phyloP scores from a whole-genome alignment of 2,888 invertebrate species.

The Diachrysia chrysitis region DNA sequence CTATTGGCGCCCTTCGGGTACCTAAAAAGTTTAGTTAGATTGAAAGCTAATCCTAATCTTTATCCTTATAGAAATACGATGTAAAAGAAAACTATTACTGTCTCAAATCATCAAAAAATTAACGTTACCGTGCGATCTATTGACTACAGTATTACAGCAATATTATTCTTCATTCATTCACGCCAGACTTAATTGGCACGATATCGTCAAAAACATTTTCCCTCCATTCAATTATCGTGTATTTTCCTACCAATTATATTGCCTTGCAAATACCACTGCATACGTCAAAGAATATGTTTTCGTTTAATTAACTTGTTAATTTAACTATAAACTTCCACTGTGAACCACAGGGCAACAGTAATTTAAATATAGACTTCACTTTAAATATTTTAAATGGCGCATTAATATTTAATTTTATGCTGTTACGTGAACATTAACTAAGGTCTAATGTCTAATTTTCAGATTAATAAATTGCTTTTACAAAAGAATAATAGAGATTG shows the following conservation, averaged over 20 bases:
- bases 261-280: conserved; percentile 20
- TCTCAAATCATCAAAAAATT: too few species aligned
- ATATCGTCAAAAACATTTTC: neutral
- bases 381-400: conserved; percentile 40
- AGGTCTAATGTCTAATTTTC: neutral
- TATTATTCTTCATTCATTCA: neutral
- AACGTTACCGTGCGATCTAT: too few species aligned
- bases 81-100: too few species aligned
- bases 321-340: conserved; percentile 46
- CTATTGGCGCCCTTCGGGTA: too few species aligned
- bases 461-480: neutral
- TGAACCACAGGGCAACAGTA: conserved; percentile 28
- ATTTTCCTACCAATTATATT: conserved; percentile 36
- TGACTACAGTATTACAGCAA: neutral
- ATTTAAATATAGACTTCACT: conserved; percentile 43
- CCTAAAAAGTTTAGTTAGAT: too few species aligned
- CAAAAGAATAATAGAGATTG: neutral
- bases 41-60: too few species aligned
- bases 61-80: too few species aligned
- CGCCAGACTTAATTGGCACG: neutral
- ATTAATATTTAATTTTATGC: conserved; percentile 45
- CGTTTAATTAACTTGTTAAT: conserved; percentile 46
- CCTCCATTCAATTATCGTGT: conserved; percentile 16
- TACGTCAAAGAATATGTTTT: conserved; percentile 41
- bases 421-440: neutral